These are phyloP conservation scores for Drosophila parabipectinata DNA, from an alignment of 1,140 invertebrate genomes.

Conservation along the genomic window DNA sequence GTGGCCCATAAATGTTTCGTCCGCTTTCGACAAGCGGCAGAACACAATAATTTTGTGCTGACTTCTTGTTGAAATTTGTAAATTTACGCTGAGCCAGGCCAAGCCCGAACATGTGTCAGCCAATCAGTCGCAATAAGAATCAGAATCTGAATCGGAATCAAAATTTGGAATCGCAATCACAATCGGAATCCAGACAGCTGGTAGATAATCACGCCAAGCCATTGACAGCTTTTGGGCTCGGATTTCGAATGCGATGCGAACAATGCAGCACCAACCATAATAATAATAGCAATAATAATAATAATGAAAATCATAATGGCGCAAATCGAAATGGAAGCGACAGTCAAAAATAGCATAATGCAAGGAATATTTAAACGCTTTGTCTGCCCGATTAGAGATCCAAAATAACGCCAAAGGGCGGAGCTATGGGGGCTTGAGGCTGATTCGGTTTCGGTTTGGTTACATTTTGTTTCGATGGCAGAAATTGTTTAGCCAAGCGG, in stretches of 20 bases:
- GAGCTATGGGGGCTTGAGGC: conserved; percentile 1
- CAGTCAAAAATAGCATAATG: conserved; percentile 51
- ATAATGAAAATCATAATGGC: conserved; percentile 35
- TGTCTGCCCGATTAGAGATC: conserved; percentile 36
- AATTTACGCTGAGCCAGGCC: conserved; percentile 72
- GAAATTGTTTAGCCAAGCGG: conserved; percentile 49
- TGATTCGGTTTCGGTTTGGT: conserved; percentile 1
- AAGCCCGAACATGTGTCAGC: conserved; percentile 52
- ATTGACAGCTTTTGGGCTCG: conserved; percentile 40
- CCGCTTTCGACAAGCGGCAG: conserved; percentile 16
- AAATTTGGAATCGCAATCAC: conserved; percentile 27
- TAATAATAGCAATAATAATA: conserved; percentile 38
- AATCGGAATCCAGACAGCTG: conserved; percentile 21
- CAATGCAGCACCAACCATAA: conserved; percentile 42
- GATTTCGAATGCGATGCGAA: conserved; percentile 25
- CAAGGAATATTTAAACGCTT: conserved; percentile 34
- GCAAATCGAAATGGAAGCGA: conserved; percentile 37
- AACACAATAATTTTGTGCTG: conserved; percentile 79
- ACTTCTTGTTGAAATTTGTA: conserved; percentile 79
- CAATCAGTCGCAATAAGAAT: conserved; percentile 38
- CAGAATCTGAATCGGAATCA: conserved; percentile 18
- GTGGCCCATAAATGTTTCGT: conserved; percentile 35
- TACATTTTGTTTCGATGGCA: conserved; percentile 2
- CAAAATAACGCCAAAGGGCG: conserved; percentile 24
- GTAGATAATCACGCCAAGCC: conserved; percentile 43